Conservation (phyloP, 2,797 vertebrate species). For the Hypotaenidia okinawae region DNA sequence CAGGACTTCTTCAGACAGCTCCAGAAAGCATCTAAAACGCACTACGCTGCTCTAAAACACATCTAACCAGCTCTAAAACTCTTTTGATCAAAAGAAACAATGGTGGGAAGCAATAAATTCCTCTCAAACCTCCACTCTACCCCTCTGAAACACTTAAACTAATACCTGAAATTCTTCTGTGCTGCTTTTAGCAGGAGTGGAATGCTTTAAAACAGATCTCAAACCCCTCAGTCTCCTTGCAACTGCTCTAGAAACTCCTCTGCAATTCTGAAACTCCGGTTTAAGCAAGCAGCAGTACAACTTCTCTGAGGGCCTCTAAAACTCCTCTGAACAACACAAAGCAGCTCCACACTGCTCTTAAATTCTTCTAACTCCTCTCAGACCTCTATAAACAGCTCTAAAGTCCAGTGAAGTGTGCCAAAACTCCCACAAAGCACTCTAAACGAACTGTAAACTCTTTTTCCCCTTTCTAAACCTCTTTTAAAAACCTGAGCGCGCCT, state of each 20-base stretch:
- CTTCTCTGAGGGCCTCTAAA: not conserved
- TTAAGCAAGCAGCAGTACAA: not conserved
- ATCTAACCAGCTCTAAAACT: not conserved
- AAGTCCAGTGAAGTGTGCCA: not conserved
- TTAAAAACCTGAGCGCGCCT: not conserved
- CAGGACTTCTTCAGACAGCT: not conserved
- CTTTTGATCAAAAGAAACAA: not conserved
- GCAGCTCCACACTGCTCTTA: not conserved
- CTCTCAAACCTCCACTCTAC: not conserved
- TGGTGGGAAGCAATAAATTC: not conserved
- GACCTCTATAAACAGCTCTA: fast-evolving
- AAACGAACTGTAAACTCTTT: not conserved
- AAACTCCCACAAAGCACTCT: not conserved
- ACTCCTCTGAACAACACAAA: not conserved
- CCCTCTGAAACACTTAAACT: not conserved
- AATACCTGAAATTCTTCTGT: not conserved
- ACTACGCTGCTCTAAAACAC: not conserved
- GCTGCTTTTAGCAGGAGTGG: not conserved
- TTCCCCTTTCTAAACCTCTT: not conserved
- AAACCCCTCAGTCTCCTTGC: not conserved
- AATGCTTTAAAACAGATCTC: not conserved
- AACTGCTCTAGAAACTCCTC: not conserved
- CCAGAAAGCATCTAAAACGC: not conserved
- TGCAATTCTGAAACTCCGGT: not conserved
- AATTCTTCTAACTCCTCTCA: not conserved